These are phyloP conservation scores for Philantomba maxwellii DNA, from an alignment of 2,113 vertebrate species.

Conservation along the genomic window DNA sequence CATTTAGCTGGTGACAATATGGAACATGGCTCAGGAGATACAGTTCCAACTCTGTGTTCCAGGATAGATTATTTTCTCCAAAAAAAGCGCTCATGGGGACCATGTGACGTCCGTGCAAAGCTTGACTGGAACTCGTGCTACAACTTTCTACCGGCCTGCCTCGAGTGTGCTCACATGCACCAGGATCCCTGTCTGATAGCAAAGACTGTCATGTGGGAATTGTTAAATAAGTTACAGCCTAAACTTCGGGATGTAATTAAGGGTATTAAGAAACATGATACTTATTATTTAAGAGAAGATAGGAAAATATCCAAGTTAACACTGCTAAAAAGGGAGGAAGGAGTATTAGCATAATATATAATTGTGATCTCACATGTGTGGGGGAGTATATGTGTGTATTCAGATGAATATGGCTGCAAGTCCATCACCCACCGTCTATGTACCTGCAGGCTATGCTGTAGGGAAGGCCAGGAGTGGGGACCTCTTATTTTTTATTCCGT, in stretches of 20 bases:
- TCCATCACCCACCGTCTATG: neutral
- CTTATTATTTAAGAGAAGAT: neutral
- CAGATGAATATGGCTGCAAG: neutral
- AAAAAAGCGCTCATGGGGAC: neutral
- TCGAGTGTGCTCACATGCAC: neutral
- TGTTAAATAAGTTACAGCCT: neutral
- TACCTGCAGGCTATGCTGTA: neutral
- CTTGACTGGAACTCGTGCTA: neutral
- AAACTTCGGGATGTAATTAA: neutral
- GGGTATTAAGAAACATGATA: neutral
- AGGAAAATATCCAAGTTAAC: neutral
- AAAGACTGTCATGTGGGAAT: neutral
- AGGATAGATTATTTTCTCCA: neutral
- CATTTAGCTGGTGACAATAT: neutral
- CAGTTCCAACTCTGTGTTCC: neutral
- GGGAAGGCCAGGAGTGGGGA: neutral
- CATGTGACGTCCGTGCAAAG: neutral
- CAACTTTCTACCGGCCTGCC: neutral
- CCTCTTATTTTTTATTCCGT: neutral
- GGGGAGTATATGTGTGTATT: neutral
- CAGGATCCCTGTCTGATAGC: neutral
- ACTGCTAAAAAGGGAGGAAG: neutral
- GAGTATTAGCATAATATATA: neutral
- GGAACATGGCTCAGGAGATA: neutral
- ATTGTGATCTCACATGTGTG: neutral